Evolutionary conservation across 2,888 invertebrate genomes (phyloP), one percentile per base, ranked within the genome.

Genomic region (Eubasilissa splendida): DNA sequence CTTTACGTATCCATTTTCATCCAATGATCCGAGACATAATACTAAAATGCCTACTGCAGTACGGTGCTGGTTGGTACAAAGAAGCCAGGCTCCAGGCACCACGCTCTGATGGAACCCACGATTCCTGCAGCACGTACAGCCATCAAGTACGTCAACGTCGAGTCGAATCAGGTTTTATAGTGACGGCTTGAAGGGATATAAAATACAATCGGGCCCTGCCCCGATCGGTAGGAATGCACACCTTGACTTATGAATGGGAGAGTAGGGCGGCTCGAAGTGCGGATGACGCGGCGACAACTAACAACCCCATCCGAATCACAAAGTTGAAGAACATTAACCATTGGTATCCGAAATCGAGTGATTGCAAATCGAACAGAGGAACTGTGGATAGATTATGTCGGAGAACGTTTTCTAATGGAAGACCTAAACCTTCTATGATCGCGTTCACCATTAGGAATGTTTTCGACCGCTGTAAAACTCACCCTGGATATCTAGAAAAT

Each of bases 221-320:
- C 58, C 4, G 58, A 11, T 4, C 7, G 58, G 7, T 10, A 58
- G 58, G 58, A 58, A n/a, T 58, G 58, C 42, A 42, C 42, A 12
- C 42, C n/a, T 68, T 68, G 68, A 68, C 68, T 68, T 14, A 50
- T 68, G 68, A 68, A 68, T 68, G 68, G 14, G 68, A 50, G 14
- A 11, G 33, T 10, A 52, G 4, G 52, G 68, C 68, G 50, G 50
- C n/a, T 14, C 33, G 50, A 50, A 68, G 50, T 68, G 42, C 42
- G 7, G 42, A 42, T 42, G 68, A 68, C 42, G 14, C 14, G 52
- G 42, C 12, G 50, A 68, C 50, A n/a, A 52, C 14, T 9, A 50
- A 31, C 12, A 42, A 33, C 63, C 33, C 33, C 11, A 31, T 31
- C 31, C 22, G 22, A 63, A 63, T 31, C 31, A 22, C 22, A 2